Conservation (phyloP, 2,888 invertebrate genomes). For the Macaria notata region DNA sequence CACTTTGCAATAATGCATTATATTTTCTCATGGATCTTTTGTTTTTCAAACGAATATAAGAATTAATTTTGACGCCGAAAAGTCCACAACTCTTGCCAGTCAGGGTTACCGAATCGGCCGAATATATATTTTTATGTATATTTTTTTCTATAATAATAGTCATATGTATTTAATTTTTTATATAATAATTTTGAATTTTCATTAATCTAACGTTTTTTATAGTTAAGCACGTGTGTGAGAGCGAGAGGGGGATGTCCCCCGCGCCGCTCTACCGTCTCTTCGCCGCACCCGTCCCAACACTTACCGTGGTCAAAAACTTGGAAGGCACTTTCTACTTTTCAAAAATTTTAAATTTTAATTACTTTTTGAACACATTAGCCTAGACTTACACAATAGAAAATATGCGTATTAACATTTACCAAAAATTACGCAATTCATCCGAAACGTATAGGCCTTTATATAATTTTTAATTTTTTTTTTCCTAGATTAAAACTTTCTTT, state of each 20-base stretch:
- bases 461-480: conserved; percentile 60
- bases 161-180: conserved; percentile 80
- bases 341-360: conserved; percentile 78
- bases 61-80: conserved; percentile 77
- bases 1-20: conserved; percentile 77
- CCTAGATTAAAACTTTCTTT: conserved; percentile 72
- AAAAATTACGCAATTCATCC: conserved; percentile 78
- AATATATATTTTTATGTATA: conserved; percentile 80
- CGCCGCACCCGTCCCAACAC: conserved; percentile 84
- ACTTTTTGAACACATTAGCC: conserved; percentile 89
- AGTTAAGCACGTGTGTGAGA: conserved; percentile 63
- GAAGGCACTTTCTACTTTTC: conserved; percentile 92
- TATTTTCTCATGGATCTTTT: conserved; percentile 59
- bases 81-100: conserved; percentile 84
- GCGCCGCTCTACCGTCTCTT: conserved; percentile 47
- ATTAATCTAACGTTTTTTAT: conserved; percentile 74
- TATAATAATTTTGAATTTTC: conserved; percentile 82
- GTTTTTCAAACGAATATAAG: conserved; percentile 51
- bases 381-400: conserved; percentile 84
- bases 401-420: conserved; percentile 82
- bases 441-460: conserved; percentile 79
- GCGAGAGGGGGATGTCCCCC: conserved; percentile 11
- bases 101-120: conserved; percentile 87
- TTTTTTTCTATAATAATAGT: conserved; percentile 79
- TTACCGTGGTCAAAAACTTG: conserved; percentile 84